phyloP scores from a whole-genome alignment of 2,888 invertebrate genomes.

The Noctua fimbriata region DNA sequence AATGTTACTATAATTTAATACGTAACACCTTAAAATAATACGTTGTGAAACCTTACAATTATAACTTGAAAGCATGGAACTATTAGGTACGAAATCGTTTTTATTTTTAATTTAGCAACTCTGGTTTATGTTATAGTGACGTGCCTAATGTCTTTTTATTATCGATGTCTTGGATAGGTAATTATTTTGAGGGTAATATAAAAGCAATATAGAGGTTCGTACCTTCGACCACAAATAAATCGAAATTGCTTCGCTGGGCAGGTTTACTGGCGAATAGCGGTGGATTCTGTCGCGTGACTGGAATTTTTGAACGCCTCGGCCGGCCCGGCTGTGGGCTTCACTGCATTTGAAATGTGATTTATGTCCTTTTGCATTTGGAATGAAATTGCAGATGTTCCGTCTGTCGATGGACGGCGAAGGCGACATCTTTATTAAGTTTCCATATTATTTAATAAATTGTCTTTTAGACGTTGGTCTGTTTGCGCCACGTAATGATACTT shows the following conservation, averaged over 20 bases:
- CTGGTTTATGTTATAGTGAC: constrained; percentile 45
- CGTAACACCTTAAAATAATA: constrained; percentile 54
- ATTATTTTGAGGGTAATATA: constrained; percentile 73
- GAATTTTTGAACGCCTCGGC: constrained; percentile 80
- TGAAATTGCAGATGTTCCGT: constrained; percentile 80
- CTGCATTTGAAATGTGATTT: constrained; percentile 85
- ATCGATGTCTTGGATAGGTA: constrained; percentile 61
- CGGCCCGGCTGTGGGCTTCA: constrained; percentile 70
- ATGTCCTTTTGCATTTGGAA: constrained; percentile 78
- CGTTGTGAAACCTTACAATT: constrained; percentile 39
- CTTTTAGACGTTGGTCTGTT: constrained; percentile 49
- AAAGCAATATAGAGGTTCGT: constrained; percentile 70
- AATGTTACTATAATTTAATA: constrained; percentile 61
- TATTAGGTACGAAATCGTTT: not conserved
- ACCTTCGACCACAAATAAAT: constrained; percentile 78
- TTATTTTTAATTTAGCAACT: constrained; percentile 31
- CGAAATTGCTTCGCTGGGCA: constrained; percentile 76
- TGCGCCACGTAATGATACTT: constrained; percentile 27
- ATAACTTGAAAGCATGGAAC: constrained; percentile 23
- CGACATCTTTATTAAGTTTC: constrained; percentile 65
- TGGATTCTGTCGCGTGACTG: constrained; percentile 81
- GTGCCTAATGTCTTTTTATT: constrained; percentile 59
- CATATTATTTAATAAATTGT: constrained; percentile 54
- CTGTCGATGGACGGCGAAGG: constrained; percentile 47
- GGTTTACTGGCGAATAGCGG: constrained; percentile 78